Evolutionary conservation across 2,113 vertebrate genomes (phyloP).

Genomic region (Ascaphus truei): DNA sequence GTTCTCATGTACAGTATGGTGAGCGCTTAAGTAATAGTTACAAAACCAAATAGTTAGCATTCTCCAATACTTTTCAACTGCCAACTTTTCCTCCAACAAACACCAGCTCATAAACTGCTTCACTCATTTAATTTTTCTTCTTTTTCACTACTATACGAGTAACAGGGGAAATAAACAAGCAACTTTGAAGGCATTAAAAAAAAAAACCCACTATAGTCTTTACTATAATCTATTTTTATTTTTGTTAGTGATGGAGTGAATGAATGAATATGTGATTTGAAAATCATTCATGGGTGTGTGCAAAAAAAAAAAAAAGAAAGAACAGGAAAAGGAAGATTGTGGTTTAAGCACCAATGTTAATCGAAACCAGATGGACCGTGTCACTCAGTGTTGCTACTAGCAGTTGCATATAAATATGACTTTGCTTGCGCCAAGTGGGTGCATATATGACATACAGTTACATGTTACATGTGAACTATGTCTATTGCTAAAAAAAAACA

Average conservation of each 20-base stretch:
- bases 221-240: too few species aligned
- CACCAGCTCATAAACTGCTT: neutral
- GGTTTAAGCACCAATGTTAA: neutral
- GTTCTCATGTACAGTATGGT: neutral
- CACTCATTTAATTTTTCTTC: too few species aligned
- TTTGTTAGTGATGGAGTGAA: too few species aligned
- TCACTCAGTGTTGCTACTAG: neutral
- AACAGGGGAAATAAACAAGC: too few species aligned
- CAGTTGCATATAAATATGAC: neutral
- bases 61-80: neutral
- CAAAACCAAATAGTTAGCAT: neutral
- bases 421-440: neutral
- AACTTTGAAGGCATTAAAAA: too few species aligned
- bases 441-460: too few species aligned
- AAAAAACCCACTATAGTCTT: too few species aligned
- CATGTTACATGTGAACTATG: neutral
- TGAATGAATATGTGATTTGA: too few species aligned
- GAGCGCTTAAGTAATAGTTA: neutral
- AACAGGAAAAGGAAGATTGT: neutral
- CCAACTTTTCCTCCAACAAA: neutral
- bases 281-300: too few species aligned
- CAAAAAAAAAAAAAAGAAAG: neutral
- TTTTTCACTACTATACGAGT: too few species aligned
- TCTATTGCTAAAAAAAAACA: neutral
- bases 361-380: neutral